A percentile compares a stretch with the other conserved stretches of the same genome.
These are phyloP conservation scores for Philopotamus ludificatus DNA, from an alignment of 1,140 invertebrate species.

Conservation along the genomic window DNA sequence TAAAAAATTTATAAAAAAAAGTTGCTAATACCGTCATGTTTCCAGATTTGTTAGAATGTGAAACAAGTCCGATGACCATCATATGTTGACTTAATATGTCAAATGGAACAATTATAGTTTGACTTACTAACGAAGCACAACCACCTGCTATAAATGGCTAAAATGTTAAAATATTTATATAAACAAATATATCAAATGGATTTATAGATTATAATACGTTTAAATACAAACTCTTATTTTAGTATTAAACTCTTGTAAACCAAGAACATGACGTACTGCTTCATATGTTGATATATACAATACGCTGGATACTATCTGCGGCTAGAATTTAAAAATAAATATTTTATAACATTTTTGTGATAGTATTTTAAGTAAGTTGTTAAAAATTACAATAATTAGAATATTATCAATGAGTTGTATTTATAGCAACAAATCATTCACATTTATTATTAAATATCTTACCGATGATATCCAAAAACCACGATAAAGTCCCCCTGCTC, in stretches of 20 bases:
- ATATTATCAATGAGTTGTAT: too few relatives aligned
- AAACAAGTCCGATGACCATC: constrained; percentile 84
- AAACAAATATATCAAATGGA: background rate
- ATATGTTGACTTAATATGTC: constrained; percentile 95
- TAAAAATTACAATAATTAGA: background rate
- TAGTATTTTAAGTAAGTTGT: background rate
- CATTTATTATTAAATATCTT: too few relatives aligned
- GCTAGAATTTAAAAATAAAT: constrained; percentile 43
- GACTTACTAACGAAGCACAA: constrained; percentile 87
- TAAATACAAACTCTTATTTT: constrained; percentile 55
- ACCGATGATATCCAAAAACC: constrained; percentile 94
- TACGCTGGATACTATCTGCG: constrained; percentile 77
- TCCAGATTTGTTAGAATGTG: constrained; percentile 22
- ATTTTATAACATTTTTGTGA: background rate
- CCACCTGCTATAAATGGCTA: constrained; percentile 78
- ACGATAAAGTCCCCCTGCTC: constrained; percentile 82
- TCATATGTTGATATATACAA: constrained; percentile 97
- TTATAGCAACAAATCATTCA: too few relatives aligned
- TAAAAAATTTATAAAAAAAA: too few relatives aligned
- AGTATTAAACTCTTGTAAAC: constrained; percentile 62
- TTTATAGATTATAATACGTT: background rate
- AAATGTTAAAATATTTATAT: constrained; percentile 22
- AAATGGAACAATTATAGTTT: constrained; percentile 95
- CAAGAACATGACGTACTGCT: constrained; percentile 79
- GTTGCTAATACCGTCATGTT: too few relatives aligned